phyloP scores from a whole-genome alignment of 2,113 vertebrate species.

The Sylvietta virens region DNA sequence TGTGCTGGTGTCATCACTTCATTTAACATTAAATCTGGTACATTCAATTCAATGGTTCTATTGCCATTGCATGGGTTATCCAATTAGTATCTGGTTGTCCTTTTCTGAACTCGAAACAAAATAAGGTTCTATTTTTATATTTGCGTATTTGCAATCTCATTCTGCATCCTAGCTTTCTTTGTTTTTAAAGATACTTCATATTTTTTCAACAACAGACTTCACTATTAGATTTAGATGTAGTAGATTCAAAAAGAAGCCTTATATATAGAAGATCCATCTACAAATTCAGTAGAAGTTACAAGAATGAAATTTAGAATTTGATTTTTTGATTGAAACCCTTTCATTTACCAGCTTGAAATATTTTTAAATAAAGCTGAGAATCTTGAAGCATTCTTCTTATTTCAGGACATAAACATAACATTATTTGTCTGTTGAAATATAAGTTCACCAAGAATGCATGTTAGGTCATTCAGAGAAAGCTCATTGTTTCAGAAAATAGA shows the following conservation, averaged over 20 bases:
- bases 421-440: neutral
- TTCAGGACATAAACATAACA: neutral
- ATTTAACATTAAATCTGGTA: neutral
- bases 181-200: neutral
- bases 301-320: neutral
- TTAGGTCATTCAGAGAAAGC: neutral
- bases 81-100: neutral
- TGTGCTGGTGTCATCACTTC: neutral
- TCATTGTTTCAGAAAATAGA: conserved; percentile 38
- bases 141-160: neutral
- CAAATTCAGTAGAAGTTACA: neutral
- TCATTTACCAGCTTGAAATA: neutral
- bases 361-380: neutral
- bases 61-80: neutral
- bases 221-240: neutral
- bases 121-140: neutral
- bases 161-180: neutral
- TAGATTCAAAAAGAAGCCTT: neutral
- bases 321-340: neutral
- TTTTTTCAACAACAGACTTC: neutral
- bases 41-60: neutral
- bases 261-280: neutral
- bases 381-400: neutral
- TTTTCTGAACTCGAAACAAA: neutral
- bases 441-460: neutral